Evolutionary conservation across 2,797 vertebrate genomes (phyloP).

Genomic region (Manis javanica): DNA sequence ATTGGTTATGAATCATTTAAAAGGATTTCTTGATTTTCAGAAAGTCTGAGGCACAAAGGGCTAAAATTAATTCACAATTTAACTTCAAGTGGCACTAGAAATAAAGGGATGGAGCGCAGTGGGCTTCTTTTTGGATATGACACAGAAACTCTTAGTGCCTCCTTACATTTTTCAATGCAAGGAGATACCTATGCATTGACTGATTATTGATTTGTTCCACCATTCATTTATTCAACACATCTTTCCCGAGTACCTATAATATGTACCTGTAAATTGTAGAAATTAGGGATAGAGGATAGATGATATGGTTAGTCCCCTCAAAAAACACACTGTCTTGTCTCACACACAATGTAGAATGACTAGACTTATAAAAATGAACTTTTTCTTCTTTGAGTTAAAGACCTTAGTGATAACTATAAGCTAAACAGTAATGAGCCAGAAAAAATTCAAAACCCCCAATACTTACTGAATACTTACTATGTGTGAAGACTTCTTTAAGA

Average conservation of each 20-base stretch:
- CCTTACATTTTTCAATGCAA: background rate
- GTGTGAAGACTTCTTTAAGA: background rate
- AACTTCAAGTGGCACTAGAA: background rate
- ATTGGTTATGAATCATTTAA: slow-evolving; percentile 1
- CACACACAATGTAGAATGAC: background rate
- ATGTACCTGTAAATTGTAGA: background rate
- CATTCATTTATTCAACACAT: background rate
- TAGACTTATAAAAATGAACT: background rate
- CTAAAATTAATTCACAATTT: background rate
- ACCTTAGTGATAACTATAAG: background rate
- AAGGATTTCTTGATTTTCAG: slow-evolving; percentile 15
- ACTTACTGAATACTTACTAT: background rate
- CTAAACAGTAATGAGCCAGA: background rate
- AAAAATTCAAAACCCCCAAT: background rate
- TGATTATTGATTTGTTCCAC: background rate
- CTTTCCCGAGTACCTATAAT: background rate
- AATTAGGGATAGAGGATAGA: background rate
- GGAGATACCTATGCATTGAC: background rate
- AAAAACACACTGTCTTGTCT: background rate
- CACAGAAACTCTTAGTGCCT: background rate
- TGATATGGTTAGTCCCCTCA: background rate
- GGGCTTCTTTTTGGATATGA: background rate
- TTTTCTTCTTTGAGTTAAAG: background rate
- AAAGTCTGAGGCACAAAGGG: background rate
- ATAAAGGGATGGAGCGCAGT: background rate